A percentile compares a stretch with the other conserved stretches of the same genome.
These are phyloP conservation scores for Pteronotus mesoamericanus DNA, from an alignment of 2,797 vertebrate genomes.

Conservation along the genomic window DNA sequence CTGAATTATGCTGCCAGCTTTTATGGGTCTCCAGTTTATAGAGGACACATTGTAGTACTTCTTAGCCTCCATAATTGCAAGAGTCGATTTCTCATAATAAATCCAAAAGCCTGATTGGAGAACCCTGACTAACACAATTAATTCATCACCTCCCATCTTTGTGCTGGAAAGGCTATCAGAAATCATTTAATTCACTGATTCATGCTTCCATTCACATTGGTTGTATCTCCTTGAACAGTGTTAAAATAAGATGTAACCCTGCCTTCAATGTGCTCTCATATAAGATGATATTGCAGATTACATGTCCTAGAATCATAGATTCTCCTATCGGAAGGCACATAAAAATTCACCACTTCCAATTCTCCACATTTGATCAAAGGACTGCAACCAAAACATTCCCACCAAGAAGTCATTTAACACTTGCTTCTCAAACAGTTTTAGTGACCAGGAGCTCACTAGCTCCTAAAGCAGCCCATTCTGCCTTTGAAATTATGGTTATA, in stretches of 20 bases:
- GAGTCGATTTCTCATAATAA: neutral
- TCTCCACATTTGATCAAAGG: neutral
- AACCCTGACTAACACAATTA: neutral
- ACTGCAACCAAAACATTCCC: conserved; percentile 26
- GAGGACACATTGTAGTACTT: neutral
- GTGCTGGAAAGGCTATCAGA: neutral
- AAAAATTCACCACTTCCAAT: neutral
- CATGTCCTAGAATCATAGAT: neutral
- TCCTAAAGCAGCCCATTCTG: neutral
- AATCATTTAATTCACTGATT: neutral
- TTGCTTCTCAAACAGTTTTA: neutral
- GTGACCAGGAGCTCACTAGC: neutral
- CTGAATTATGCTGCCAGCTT: neutral
- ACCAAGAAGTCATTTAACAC: neutral
- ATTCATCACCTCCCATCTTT: neutral
- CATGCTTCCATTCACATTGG: neutral
- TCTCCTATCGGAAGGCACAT: neutral
- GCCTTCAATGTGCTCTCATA: neutral
- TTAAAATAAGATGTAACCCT: neutral
- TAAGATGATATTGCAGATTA: neutral
- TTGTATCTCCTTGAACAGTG: neutral
- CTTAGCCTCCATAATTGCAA: neutral
- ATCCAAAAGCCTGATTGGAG: neutral
- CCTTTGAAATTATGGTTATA: neutral
- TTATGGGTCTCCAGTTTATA: neutral